Conservation (phyloP, 2,797 vertebrate species). For the Scarus forsteni region DNA sequence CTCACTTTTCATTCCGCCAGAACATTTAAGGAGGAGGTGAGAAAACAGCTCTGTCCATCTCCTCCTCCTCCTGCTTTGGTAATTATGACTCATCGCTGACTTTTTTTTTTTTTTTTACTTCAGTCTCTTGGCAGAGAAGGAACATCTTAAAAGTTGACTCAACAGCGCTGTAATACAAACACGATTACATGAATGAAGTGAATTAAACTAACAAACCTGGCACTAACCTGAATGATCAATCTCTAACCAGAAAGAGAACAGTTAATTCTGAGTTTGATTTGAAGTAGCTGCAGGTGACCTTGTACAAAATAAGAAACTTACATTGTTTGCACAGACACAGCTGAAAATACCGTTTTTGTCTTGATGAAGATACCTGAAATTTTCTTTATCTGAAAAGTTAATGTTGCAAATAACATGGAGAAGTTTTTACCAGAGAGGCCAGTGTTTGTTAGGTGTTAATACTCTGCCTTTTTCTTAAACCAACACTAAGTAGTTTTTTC, state of each 20-base stretch:
- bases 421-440: too few species aligned
- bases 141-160: not conserved
- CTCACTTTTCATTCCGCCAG: conserved; percentile 33
- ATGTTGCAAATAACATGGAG: too few species aligned
- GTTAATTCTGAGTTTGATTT: not conserved
- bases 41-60: conserved; percentile 41
- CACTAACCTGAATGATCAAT: conserved; percentile 2
- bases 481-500: too few species aligned
- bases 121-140: conserved; percentile 1
- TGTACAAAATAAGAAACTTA: not conserved
- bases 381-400: too few species aligned
- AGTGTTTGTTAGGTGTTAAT: too few species aligned
- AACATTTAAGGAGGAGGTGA: conserved; percentile 65
- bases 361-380: too few species aligned
- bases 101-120: not conserved
- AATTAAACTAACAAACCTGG: not conserved
- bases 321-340: too few species aligned
- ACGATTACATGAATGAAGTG: not conserved
- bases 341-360: too few species aligned
- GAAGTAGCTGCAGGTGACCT: not conserved
- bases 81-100: conserved; percentile 30
- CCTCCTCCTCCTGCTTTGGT: conserved; percentile 12
- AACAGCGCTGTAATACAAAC: conserved; percentile 2
- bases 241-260: not conserved
- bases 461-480: too few species aligned